These are phyloP conservation scores for Dryobotodes eremita DNA, from an alignment of 2,888 invertebrate genomes.

Conservation along the genomic window DNA sequence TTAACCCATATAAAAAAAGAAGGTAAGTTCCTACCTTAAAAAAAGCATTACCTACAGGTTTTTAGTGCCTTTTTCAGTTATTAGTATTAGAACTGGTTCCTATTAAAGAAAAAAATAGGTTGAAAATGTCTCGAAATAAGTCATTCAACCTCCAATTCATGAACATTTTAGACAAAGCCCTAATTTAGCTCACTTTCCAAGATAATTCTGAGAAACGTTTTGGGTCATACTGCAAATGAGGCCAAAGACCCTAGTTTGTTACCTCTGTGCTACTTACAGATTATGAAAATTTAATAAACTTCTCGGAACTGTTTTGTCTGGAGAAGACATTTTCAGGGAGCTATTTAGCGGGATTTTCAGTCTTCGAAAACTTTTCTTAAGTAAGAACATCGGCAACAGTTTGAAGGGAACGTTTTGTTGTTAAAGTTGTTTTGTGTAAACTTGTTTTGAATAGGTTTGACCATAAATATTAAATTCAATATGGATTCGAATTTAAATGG, in stretches of 20 bases:
- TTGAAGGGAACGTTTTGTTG: not conserved
- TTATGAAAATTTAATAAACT: conserved; percentile 41
- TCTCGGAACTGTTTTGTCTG: not conserved
- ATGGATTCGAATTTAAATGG: not conserved
- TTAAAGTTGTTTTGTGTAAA: not conserved
- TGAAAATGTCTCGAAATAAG: not conserved
- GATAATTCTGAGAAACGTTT: conserved; percentile 12
- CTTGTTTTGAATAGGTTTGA: not conserved
- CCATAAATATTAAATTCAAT: not conserved
- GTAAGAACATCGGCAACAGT: not conserved
- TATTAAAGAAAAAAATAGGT: not conserved
- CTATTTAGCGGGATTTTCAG: not conserved
- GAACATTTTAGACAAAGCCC: not conserved
- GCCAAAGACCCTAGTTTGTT: conserved; percentile 8
- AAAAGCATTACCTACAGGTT: not conserved
- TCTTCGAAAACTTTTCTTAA: not conserved
- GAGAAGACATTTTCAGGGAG: not conserved
- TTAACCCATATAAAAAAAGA: not conserved
- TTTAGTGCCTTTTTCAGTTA: not conserved
- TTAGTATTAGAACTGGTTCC: not conserved
- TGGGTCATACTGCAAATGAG: not conserved
- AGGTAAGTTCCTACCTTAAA: not conserved
- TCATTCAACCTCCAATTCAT: not conserved
- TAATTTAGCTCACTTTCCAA: not conserved
- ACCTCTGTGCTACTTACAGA: conserved; percentile 11